A percentile compares a stretch with the other conserved stretches of the same genome.
phyloP scores from a whole-genome alignment of 2,888 invertebrate species.

The Drosophila cognata region DNA sequence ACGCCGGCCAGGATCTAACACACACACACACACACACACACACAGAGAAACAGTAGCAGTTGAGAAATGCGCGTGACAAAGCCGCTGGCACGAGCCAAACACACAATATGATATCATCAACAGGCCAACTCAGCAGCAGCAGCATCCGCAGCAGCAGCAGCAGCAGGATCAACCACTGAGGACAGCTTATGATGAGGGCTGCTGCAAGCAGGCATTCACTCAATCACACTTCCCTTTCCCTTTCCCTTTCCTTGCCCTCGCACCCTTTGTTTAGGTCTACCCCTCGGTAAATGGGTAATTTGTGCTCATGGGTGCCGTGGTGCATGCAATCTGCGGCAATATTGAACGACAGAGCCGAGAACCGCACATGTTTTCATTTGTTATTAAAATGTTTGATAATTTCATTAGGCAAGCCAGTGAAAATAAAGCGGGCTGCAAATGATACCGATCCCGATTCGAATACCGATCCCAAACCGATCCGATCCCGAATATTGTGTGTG shows the following conservation, averaged over 20 bases:
- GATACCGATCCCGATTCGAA: constrained; percentile 1
- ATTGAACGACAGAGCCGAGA: not conserved
- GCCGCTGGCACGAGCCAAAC: constrained; percentile 64
- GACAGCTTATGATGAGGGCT: constrained; percentile 42
- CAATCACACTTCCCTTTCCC: constrained; percentile 8
- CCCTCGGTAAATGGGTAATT: constrained; percentile 44
- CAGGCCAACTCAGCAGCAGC: constrained; percentile 23
- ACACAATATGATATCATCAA: constrained; percentile 60
- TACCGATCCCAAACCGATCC: not conserved
- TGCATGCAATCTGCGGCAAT: constrained; percentile 74
- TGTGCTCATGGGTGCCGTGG: constrained; percentile 15
- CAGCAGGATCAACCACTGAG: constrained; percentile 34
- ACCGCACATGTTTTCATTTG: constrained; percentile 84
- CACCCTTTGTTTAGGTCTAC: constrained; percentile 23
- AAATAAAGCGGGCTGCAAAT: constrained; percentile 27
- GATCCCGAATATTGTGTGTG: constrained; percentile 28
- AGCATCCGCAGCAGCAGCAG: not conserved
- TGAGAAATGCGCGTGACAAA: constrained; percentile 66
- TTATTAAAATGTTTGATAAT: constrained; percentile 84
- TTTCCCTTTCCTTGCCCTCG: not conserved
- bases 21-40: not conserved
- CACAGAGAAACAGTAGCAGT: constrained; percentile 5
- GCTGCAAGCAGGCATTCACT: constrained; percentile 1
- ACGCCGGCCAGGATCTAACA: constrained; percentile 17
- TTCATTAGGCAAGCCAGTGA: constrained; percentile 75